These are phyloP conservation scores for Drosophila novamexicana DNA, from an alignment of 1,140 invertebrate genomes.

Conservation along the genomic window DNA sequence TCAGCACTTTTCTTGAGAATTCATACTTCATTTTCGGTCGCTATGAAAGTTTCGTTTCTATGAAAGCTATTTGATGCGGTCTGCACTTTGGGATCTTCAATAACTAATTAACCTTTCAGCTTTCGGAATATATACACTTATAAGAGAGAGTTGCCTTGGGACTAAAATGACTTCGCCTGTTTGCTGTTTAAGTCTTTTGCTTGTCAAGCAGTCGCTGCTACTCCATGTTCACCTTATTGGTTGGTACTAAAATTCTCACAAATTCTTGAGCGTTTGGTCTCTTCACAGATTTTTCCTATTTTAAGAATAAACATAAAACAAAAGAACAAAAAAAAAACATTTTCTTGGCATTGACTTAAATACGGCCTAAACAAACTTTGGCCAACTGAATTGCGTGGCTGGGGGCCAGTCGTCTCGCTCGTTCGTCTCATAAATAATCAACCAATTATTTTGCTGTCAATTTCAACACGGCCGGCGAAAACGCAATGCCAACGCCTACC, in stretches of 20 bases:
- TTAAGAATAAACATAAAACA: background rate
- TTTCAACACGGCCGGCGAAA: constrained; percentile 82
- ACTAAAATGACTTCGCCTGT: too few species aligned
- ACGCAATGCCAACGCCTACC: constrained; percentile 70
- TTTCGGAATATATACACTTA: too few species aligned
- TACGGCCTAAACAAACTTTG: constrained; percentile 58
- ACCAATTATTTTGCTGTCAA: constrained; percentile 84
- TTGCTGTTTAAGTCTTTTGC: background rate
- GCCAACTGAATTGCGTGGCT: constrained; percentile 11
- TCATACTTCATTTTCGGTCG: too few species aligned
- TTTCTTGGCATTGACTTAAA: constrained; percentile 49
- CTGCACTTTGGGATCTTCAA: too few species aligned
- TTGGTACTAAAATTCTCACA: background rate
- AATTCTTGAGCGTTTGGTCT: background rate
- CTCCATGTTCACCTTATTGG: background rate
- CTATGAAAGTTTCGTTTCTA: too few species aligned
- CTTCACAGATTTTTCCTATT: constrained; percentile 6
- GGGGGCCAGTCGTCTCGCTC: constrained; percentile 38
- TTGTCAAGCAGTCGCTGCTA: background rate
- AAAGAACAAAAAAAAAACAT: constrained; percentile 23
- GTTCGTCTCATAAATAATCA: constrained; percentile 80
- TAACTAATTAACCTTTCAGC: too few species aligned
- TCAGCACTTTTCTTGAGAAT: too few species aligned
- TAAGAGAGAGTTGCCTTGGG: too few species aligned
- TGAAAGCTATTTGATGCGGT: too few species aligned